These are phyloP conservation scores for Oryctolagus cuniculus DNA, from an alignment of 2,113 vertebrate species.

Conservation along the genomic window DNA sequence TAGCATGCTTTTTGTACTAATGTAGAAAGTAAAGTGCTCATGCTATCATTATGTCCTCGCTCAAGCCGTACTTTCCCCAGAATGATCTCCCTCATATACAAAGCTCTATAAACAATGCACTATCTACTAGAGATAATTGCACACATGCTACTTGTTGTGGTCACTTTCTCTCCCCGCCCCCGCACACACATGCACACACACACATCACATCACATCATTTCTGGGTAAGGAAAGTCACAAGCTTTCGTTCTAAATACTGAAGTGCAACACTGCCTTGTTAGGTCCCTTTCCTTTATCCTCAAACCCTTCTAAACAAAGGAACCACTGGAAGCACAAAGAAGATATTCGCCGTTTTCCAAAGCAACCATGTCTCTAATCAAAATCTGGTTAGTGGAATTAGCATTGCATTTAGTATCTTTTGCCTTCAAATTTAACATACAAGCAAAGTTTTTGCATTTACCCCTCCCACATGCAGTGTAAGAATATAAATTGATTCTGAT, in stretches of 20 bases:
- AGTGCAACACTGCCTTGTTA: not conserved
- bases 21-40: not conserved
- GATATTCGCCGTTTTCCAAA: constrained; percentile 18
- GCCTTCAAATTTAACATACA: not conserved
- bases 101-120: not conserved
- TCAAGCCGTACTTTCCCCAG: not conserved
- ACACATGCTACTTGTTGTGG: not conserved
- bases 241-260: not conserved
- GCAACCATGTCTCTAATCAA: not conserved
- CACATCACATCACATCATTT: not conserved
- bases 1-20: not conserved
- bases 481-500: constrained; percentile 56
- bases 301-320: not conserved
- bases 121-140: not conserved
- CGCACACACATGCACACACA: not conserved
- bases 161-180: too few relatives aligned
- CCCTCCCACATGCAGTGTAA: not conserved
- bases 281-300: not conserved
- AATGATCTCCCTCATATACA: not conserved
- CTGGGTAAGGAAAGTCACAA: not conserved
- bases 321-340: not conserved
- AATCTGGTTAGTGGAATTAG: not conserved
- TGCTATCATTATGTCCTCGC: not conserved
- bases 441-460: not conserved
- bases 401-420: constrained; percentile 12